Percentiles rank a stretch among this genome's conserved stretches.
phyloP scores from a whole-genome alignment of 2,888 invertebrate species.

The Diadegma fenestrale region DNA sequence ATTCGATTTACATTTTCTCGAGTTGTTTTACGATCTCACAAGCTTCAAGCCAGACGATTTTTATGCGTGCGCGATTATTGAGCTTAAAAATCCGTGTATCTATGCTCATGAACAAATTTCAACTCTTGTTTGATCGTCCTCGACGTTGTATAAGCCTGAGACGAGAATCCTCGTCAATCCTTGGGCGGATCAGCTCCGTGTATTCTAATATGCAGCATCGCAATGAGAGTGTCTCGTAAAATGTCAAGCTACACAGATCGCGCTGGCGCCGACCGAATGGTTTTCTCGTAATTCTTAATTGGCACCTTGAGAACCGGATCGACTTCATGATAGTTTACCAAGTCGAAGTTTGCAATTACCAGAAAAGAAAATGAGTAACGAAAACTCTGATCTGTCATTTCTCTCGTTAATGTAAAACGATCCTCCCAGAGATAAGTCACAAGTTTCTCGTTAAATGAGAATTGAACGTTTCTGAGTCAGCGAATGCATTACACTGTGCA shows the following conservation, averaged over 20 bases:
- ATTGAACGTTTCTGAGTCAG: background rate
- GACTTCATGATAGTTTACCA: slow-evolving; percentile 19
- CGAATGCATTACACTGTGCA: background rate
- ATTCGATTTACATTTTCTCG: slow-evolving; percentile 49
- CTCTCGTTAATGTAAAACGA: background rate
- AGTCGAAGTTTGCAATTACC: background rate
- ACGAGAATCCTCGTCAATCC: slow-evolving; percentile 57
- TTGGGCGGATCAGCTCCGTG: slow-evolving; percentile 66
- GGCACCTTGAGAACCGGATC: slow-evolving; percentile 67
- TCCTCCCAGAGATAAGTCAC: background rate
- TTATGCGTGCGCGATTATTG: background rate
- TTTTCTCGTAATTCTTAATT: slow-evolving; percentile 78
- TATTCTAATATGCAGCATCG: slow-evolving; percentile 65
- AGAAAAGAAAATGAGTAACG: background rate
- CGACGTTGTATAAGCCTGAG: slow-evolving; percentile 37
- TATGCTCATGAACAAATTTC: slow-evolving; percentile 38
- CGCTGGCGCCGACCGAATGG: slow-evolving; percentile 74
- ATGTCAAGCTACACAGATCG: background rate
- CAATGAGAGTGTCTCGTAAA: slow-evolving; percentile 71
- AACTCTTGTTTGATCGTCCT: slow-evolving; percentile 60
- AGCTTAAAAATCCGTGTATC: slow-evolving; percentile 36
- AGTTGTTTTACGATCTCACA: slow-evolving; percentile 44
- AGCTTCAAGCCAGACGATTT: slow-evolving; percentile 17
- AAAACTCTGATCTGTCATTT: background rate
- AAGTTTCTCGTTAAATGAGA: background rate